phyloP scores from a whole-genome alignment of 2,888 invertebrate genomes.

The Sarcophaga caerulescens region DNA sequence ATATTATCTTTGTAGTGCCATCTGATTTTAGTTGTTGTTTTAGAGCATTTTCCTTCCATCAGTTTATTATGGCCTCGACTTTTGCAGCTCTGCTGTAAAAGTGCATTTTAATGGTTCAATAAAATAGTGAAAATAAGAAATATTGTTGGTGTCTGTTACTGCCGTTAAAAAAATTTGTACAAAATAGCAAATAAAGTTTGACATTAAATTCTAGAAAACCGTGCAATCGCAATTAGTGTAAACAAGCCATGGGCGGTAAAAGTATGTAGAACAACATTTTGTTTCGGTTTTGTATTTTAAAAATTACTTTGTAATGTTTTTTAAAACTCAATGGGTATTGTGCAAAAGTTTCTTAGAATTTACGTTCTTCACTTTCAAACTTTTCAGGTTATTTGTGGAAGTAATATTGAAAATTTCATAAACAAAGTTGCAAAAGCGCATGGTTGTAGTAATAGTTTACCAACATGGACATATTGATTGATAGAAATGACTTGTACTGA shows the following conservation, averaged over 20 bases:
- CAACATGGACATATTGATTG: too few species aligned
- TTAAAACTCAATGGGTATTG: neutral
- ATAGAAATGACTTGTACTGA: too few species aligned
- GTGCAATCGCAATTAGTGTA: conserved; percentile 78
- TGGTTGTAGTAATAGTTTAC: too few species aligned
- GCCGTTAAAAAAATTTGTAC: conserved; percentile 22
- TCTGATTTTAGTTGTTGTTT: too few species aligned
- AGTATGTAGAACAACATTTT: conserved; percentile 65
- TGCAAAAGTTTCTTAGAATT: too few species aligned
- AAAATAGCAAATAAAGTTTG: conserved; percentile 70
- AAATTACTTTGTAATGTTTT: neutral
- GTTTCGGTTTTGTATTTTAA: conserved; percentile 49
- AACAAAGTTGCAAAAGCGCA: too few species aligned
- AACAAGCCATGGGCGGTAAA: conserved; percentile 72
- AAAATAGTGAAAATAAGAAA: conserved; percentile 73
- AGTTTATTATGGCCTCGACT: neutral
- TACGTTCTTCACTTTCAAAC: too few species aligned
- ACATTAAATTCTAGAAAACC: conserved; percentile 73
- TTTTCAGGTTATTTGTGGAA: too few species aligned
- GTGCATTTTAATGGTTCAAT: conserved; percentile 79
- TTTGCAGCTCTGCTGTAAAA: conserved; percentile 72
- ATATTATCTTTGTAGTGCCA: too few species aligned
- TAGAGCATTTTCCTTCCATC: neutral
- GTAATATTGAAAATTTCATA: too few species aligned
- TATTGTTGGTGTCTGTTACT: conserved; percentile 12